These are phyloP conservation scores for Cryptotis parvus DNA, from an alignment of 2,113 vertebrate genomes.

Conservation along the genomic window DNA sequence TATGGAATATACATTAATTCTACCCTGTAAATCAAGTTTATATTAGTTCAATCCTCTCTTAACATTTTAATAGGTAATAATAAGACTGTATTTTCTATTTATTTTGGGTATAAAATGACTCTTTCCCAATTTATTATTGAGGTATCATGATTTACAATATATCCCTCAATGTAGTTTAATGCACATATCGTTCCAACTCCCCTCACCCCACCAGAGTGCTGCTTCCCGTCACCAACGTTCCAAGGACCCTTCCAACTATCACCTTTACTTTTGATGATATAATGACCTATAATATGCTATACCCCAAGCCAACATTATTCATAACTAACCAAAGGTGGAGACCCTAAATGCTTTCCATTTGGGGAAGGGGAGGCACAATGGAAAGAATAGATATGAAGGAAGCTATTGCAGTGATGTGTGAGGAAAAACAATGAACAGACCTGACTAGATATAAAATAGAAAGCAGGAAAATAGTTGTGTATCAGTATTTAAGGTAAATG, in stretches of 20 bases:
- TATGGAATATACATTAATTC: constrained; percentile 15
- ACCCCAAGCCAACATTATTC: background rate
- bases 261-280: constrained; percentile 17
- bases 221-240: too few relatives aligned
- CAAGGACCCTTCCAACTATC: too few relatives aligned
- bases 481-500: background rate
- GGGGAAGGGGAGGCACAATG: background rate
- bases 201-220: too few relatives aligned
- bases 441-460: background rate
- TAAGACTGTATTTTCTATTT: background rate
- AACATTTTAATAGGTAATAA: background rate
- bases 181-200: too few relatives aligned
- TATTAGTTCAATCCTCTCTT: background rate
- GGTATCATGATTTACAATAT: too few relatives aligned
- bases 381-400: background rate
- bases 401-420: background rate
- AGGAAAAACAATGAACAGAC: background rate
- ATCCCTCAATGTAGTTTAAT: too few relatives aligned
- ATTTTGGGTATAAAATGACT: constrained; percentile 28
- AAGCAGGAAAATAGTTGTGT: background rate
- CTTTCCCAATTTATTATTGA: too few relatives aligned
- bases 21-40: constrained; percentile 20
- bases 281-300: background rate
- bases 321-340: background rate
- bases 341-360: background rate